Conservation (phyloP, 2,888 invertebrate genomes). For the Clostera curtula region DNA sequence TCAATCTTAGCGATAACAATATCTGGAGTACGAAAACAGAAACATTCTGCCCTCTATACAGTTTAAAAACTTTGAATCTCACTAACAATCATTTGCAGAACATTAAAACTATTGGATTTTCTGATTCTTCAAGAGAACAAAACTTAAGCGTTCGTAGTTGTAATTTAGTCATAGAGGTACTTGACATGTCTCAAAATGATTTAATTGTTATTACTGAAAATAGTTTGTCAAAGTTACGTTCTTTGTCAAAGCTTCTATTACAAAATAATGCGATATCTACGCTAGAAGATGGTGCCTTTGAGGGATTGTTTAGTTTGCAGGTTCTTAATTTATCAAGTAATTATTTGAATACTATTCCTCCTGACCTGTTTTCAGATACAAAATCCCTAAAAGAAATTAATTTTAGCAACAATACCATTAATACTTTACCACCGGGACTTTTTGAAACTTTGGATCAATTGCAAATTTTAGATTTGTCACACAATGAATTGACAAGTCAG, state of each 20-base stretch:
- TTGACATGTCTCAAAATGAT: conserved; percentile 85
- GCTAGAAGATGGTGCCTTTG: conserved; percentile 82
- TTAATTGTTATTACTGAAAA: conserved; percentile 81
- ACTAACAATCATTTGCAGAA: conserved; percentile 87
- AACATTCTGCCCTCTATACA: conserved; percentile 81
- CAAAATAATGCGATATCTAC: conserved; percentile 85
- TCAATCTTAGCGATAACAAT: conserved; percentile 84
- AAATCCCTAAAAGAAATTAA: conserved; percentile 80
- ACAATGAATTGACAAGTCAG: conserved; percentile 81
- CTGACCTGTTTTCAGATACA: conserved; percentile 81
- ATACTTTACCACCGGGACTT: conserved; percentile 82
- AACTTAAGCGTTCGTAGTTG: conserved; percentile 78
- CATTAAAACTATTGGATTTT: conserved; percentile 81
- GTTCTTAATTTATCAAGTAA: conserved; percentile 87
- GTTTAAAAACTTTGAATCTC: conserved; percentile 81
- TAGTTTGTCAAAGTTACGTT: conserved; percentile 80
- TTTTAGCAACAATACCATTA: conserved; percentile 84
- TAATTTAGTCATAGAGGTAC: conserved; percentile 78
- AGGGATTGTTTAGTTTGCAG: conserved; percentile 79
- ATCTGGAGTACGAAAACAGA: conserved; percentile 84
- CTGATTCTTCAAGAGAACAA: conserved; percentile 77
- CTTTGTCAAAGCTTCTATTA: conserved; percentile 79
- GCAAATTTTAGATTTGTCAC: conserved; percentile 81
- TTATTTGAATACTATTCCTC: conserved; percentile 82
- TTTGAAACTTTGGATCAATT: conserved; percentile 82